Evolutionary conservation across 1,140 invertebrate species (phyloP), one percentile per base, ranked within the genome.

Genomic region (Pogonognathellus flavescens): DNA sequence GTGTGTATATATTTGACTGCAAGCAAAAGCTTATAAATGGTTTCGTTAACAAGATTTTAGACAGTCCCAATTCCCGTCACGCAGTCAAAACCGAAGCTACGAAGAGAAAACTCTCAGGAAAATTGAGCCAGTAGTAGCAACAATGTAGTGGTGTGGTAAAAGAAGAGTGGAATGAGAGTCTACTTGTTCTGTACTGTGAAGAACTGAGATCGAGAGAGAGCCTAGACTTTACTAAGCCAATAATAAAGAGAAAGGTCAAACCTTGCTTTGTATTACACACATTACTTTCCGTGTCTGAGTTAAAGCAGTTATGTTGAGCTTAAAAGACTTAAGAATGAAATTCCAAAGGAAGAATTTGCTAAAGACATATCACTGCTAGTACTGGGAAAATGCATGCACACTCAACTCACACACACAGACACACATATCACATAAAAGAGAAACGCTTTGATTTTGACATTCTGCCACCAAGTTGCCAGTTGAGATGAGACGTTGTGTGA

Each of bases 1-100:
- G n/a, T n/a, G 18, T 59, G 18, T 59, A 8, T 41, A 59, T 59
- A 59, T 59, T 16, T 59, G 57, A 59, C 57, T 14, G 18, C 22
- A 31, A 50, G 13, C 70, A 76, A 76, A 76, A 13, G 70, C 70
- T 76, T 76, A 76, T 76, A 76, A 76, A 50, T 50, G 70, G 70
- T 76, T 76, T 41, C 31, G 70, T 76, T 76, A 76, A 76, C 70
- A 76, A 76, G 70, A 76, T 76, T 76, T 76, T 76, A 76, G 70
- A 76, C 70, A 50, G 70, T 76, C 25, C 70, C 70, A 50, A 76
- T 76, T 76, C 70, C 70, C 41, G 70, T 76, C 70, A 76, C 70
- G 70, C 70, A 76, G 41, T 76, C 70, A 76, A 41, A 50, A 14
- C 70, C 70, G 49, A 41, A 50, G 31, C 70, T 49, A 76, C 31